These are phyloP conservation scores for Hippolais icterina DNA, from an alignment of 2,113 vertebrate genomes.

Conservation along the genomic window DNA sequence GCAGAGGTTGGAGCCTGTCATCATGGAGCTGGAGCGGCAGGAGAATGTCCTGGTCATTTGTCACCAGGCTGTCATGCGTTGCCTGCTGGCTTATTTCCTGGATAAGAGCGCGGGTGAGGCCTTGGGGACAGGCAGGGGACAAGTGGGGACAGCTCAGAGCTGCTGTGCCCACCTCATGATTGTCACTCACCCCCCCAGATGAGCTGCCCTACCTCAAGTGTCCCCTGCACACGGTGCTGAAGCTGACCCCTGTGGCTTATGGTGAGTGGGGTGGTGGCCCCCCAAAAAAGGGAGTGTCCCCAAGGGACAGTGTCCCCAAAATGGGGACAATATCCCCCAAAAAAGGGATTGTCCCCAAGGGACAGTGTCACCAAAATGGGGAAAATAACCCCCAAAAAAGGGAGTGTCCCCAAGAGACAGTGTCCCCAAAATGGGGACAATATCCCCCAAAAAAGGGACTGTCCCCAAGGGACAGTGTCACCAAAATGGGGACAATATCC, in stretches of 20 bases:
- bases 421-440: not conserved
- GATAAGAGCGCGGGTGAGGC: conserved; percentile 86
- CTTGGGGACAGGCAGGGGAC: not conserved
- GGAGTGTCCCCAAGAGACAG: too few relatives aligned
- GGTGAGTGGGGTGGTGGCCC: not conserved
- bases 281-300: not conserved
- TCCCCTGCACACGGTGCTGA: conserved; percentile 76
- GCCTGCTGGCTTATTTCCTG: conserved; percentile 91
- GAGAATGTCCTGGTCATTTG: conserved; percentile 91
- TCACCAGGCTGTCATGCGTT: conserved; percentile 91
- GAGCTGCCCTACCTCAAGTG: conserved; percentile 76
- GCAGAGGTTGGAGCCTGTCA: conserved; percentile 90
- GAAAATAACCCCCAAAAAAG: too few relatives aligned
- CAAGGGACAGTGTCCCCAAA: too few relatives aligned
- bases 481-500: not conserved
- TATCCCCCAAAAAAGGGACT: not conserved
- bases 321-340: not conserved
- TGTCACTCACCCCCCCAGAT: not conserved
- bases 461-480: too few relatives aligned
- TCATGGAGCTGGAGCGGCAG: conserved; percentile 94
- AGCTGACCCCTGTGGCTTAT: conserved; percentile 76
- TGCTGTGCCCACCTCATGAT: too few relatives aligned
- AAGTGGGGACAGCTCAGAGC: accelerated
- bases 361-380: not conserved
- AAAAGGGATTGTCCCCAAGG: not conserved